Evolutionary conservation across 1,140 invertebrate species (phyloP).

Genomic region (Piezodorus guildinii): DNA sequence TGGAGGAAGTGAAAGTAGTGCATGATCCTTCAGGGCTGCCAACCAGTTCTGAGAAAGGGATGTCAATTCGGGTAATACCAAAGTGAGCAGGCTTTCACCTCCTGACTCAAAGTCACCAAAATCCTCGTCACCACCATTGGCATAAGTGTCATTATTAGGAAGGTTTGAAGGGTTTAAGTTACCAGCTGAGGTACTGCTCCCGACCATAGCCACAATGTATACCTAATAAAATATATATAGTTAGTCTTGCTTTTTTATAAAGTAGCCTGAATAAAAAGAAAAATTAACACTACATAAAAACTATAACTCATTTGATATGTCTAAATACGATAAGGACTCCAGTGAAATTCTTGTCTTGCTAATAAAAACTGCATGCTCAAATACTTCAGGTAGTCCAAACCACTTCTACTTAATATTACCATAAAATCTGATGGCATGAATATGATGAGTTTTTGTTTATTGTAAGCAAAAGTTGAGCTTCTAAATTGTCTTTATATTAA

Average conservation of each 20-base stretch:
- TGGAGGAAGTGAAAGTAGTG: constrained; percentile 79
- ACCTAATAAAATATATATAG: constrained; percentile 44
- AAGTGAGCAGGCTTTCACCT: constrained; percentile 63
- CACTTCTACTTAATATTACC: too few species aligned
- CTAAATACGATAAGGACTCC: too few species aligned
- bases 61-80: constrained; percentile 88
- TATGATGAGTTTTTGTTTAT: too few species aligned
- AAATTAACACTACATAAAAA: too few species aligned
- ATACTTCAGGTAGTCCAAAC: too few species aligned
- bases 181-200: constrained; percentile 53
- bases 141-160: constrained; percentile 22
- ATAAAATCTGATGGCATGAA: too few species aligned
- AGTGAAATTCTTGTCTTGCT: too few species aligned
- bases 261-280: not conserved
- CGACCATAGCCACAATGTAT: constrained; percentile 86
- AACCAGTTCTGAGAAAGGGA: constrained; percentile 90
- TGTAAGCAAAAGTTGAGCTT: too few species aligned
- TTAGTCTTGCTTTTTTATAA: not conserved
- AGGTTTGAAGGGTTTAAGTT: constrained; percentile 35
- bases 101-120: constrained; percentile 60
- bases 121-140: constrained; percentile 47
- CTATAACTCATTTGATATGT: too few species aligned
- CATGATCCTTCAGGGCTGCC: constrained; percentile 86
- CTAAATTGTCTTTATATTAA: too few species aligned
- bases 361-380: too few species aligned